A percentile compares a stretch with the other conserved stretches of the same genome.
phyloP scores from a whole-genome alignment of 2,888 invertebrate species.

The Ecliptopera silaceata region DNA sequence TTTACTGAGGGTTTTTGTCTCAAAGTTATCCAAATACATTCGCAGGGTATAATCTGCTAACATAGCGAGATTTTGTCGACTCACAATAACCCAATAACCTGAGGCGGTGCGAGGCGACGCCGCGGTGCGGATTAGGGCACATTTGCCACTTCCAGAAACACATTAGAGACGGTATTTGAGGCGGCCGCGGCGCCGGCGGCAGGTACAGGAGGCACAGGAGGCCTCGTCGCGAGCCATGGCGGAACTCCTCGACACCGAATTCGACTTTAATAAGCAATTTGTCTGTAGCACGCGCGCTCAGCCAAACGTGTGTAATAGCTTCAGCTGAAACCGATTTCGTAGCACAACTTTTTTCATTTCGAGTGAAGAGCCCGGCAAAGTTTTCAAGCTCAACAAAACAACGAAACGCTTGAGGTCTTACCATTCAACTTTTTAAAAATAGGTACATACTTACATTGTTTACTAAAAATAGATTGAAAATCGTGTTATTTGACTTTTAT shows the following conservation, averaged over 20 bases:
- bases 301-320: slow-evolving; percentile 17
- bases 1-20: background rate
- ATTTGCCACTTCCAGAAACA: no score
- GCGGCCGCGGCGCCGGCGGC: no score
- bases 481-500: slow-evolving; percentile 2
- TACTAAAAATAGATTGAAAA: background rate
- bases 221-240: background rate
- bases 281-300: slow-evolving; percentile 20
- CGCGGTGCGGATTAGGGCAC: no score
- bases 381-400: background rate
- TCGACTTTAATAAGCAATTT: slow-evolving; percentile 27
- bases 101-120: background rate
- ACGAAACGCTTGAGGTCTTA: background rate
- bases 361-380: slow-evolving; percentile 1
- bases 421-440: background rate
- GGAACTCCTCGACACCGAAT: slow-evolving; percentile 16
- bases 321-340: slow-evolving; percentile 15
- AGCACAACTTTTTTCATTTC: slow-evolving; percentile 22
- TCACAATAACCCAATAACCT: background rate
- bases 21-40: background rate
- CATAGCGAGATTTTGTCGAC: background rate
- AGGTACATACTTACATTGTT: background rate
- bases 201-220: background rate
- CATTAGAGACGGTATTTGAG: no score
- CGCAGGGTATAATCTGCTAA: slow-evolving; percentile 1